Evolutionary conservation across 2,888 invertebrate species (phyloP).

Genomic region (Sphaeridia pumilis): DNA sequence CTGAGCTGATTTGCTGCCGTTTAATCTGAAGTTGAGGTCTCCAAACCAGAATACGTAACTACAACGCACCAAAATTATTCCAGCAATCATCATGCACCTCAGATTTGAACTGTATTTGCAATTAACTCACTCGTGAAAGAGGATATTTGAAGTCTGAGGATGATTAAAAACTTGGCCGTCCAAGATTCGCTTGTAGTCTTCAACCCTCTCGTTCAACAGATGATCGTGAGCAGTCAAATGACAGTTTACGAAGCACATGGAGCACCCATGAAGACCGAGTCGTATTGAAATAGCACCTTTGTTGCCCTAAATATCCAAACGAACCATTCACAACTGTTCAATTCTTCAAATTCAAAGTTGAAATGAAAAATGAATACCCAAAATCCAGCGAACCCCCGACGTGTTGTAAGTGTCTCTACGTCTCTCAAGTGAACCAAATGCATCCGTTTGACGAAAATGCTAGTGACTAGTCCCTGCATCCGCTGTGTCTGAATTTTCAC

Average conservation of each 20-base stretch:
- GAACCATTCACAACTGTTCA: not conserved
- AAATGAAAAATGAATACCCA: too few relatives aligned
- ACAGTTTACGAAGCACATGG: slow-evolving; percentile 74
- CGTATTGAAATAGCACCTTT: slow-evolving; percentile 87
- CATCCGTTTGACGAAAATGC: slow-evolving; percentile 63
- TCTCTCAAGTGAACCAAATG: slow-evolving; percentile 71
- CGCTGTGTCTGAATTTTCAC: slow-evolving; percentile 67
- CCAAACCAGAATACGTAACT: slow-evolving; percentile 88
- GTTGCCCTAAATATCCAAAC: slow-evolving; percentile 65
- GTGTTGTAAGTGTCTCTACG: slow-evolving; percentile 75
- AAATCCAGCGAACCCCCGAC: slow-evolving; percentile 80
- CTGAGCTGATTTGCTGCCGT: slow-evolving; percentile 51
- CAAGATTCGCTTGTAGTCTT: slow-evolving; percentile 76
- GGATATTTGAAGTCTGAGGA: slow-evolving; percentile 64
- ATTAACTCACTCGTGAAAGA: slow-evolving; percentile 85
- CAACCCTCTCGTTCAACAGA: slow-evolving; percentile 66
- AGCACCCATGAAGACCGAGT: slow-evolving; percentile 76
- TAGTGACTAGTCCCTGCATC: slow-evolving; percentile 69
- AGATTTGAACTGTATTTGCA: too few relatives aligned
- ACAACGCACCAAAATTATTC: too few relatives aligned
- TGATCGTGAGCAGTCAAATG: slow-evolving; percentile 86
- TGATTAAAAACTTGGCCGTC: slow-evolving; percentile 69
- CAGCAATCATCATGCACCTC: too few relatives aligned
- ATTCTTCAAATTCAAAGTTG: too few relatives aligned
- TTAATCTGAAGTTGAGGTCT: slow-evolving; percentile 73